phyloP scores from a whole-genome alignment of 1,140 invertebrate genomes.

The Meteorus sp. region DNA sequence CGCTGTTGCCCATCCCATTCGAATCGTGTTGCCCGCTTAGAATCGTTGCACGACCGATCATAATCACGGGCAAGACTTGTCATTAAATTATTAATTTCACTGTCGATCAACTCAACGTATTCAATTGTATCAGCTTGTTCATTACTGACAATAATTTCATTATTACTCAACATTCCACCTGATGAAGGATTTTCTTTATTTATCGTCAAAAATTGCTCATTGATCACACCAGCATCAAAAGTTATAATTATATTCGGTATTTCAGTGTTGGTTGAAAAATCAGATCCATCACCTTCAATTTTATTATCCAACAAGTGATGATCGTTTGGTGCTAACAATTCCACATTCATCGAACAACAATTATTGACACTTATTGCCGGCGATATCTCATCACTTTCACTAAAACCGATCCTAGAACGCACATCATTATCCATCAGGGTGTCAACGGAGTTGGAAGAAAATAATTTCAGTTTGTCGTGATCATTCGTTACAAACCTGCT shows the following conservation, averaged over 20 bases:
- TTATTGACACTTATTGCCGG: slow-evolving; percentile 15
- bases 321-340: slow-evolving; percentile 7
- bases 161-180: too few species aligned
- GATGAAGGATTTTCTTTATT: too few species aligned
- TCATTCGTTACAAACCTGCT: slow-evolving; percentile 59
- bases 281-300: too few species aligned
- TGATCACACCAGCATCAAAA: too few species aligned
- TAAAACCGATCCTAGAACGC: slow-evolving; percentile 50
- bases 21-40: background rate
- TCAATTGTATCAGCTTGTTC: slow-evolving; percentile 9
- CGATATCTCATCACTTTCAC: slow-evolving; percentile 2
- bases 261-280: too few species aligned
- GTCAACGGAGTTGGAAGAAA: slow-evolving; percentile 55
- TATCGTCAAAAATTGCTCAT: too few species aligned
- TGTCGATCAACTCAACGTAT: slow-evolving; percentile 2
- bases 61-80: slow-evolving; percentile 12
- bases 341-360: slow-evolving; percentile 18
- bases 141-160: too few species aligned
- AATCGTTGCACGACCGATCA: slow-evolving; percentile 5
- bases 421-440: slow-evolving; percentile 43
- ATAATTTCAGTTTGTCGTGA: slow-evolving; percentile 49
- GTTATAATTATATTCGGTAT: too few species aligned
- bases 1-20: slow-evolving; percentile 5
- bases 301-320: too few species aligned
- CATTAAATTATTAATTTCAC: slow-evolving; percentile 18